Evolutionary conservation across 2,888 invertebrate genomes (phyloP).

Genomic region (Tineola bisselliella): DNA sequence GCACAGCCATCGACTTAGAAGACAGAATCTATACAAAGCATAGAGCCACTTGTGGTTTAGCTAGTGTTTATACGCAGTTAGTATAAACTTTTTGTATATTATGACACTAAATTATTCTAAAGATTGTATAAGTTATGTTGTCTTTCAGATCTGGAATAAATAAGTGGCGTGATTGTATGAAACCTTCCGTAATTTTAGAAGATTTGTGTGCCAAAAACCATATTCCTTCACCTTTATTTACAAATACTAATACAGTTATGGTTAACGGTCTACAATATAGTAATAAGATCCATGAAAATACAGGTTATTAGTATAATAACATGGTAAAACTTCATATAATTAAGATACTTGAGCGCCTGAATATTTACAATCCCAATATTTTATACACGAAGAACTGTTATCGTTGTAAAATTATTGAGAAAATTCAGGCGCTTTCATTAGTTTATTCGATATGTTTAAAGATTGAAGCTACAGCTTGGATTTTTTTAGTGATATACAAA

Average conservation of each 20-base stretch:
- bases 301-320: too few relatives aligned
- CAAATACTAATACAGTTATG: conserved; percentile 31
- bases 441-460: too few relatives aligned
- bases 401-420: too few relatives aligned
- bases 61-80: conserved; percentile 75
- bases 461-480: too few relatives aligned
- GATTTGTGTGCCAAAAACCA: conserved; percentile 76
- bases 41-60: conserved; percentile 80
- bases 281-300: background rate
- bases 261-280: conserved; percentile 45
- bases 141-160: conserved; percentile 70
- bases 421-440: too few relatives aligned
- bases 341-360: too few relatives aligned
- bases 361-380: too few relatives aligned
- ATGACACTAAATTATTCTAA: background rate
- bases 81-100: conserved; percentile 22
- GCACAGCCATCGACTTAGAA: conserved; percentile 86
- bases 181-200: conserved; percentile 77
- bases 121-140: background rate
- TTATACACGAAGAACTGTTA: too few relatives aligned
- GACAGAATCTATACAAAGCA: conserved; percentile 84
- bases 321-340: too few relatives aligned
- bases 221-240: conserved; percentile 32
- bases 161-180: conserved; percentile 79
- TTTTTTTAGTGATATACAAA: too few relatives aligned